Evolutionary conservation across 1,140 invertebrate genomes (phyloP), one percentile per base, ranked within the genome.

Genomic region (Gonatopus flavifemur): DNA sequence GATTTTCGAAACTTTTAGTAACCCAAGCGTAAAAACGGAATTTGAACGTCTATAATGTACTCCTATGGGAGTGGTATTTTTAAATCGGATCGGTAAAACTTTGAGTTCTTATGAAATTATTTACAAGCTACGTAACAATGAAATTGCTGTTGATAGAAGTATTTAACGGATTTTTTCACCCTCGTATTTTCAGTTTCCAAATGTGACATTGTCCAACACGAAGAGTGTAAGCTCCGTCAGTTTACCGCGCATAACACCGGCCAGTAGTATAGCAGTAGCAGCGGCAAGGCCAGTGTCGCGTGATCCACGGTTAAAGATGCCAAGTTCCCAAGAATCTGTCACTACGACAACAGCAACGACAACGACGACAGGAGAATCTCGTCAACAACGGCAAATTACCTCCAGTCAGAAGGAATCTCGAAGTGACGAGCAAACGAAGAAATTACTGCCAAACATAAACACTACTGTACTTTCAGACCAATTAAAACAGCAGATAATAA

Each of bases 181-280:
- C 52, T 57, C 12, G 28, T 24, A 6, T 58, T 60, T 70, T 1
- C 40, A 78, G 76, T 75, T 72, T 44, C 74, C 74, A 39, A 52
- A 64, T 7, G 73, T 72, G 25, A 49, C 70, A 2, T 66, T 71
- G 3, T 67, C 68, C 0, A 55, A 76, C 15, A 49, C 76, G 25
- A 77, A 77, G 47, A 66, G 67, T 8, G 61, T 60, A 7, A 62
- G 55, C 18, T 50, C 59, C 6, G 70, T 54, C 31, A 72, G 63
- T 28, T 78, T 80, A 20, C 72, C 80, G 3, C 80, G 83, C 54
- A 87, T 88, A 47, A 80, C 85, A 39, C 86, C 87, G 19, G 85
- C 84, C 7, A 87, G 83, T 70, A 81, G 81, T 18, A 80, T 83
- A 13, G 69, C 86, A 32, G 69, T 84, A 2, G 81, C 76, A 10